Evolutionary conservation across 1,140 invertebrate genomes (phyloP), one percentile per base, ranked within the genome.

Genomic region (Drosophila dunni): DNA sequence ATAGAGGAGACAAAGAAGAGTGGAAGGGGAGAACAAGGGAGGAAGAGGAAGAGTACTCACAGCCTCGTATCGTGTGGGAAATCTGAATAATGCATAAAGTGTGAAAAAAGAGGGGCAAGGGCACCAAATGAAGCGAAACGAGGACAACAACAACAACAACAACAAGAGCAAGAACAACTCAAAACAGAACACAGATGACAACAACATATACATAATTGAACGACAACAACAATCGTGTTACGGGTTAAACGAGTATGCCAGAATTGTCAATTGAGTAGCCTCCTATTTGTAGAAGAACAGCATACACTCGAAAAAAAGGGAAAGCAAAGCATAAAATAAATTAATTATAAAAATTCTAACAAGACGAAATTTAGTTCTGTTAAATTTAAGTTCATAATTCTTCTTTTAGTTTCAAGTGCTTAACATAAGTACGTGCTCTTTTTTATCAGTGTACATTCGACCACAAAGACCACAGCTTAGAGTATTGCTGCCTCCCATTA

Each of bases 41-140:
- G 17, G 17, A 2, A 20, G 17, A 20, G 17, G 17, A 29, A 29
- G 24, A 38, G 33, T 11, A 50, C 20, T 15, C 24, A 56, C 51
- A 24, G 48, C 15, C 15, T 34, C 40, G 13, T 48, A 56, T 68
- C 79, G 84, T 88, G 82, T 88, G 84, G 80, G 84, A 88, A 89
- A 89, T 83, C 84, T 88, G 83, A 88, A 88, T 88, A 88, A 88
- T 88, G 83, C 84, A 89, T 89, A 67, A 89, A 89, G 83, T 88
- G 83, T 83, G 80, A 89, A 86, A 29, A 29, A 29, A 29, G 24
- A 82, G 83, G 79, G 76, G 83, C 83, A 78, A 81, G 81, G 81
- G 81, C 78, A 85, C 80, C 85, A 85, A 85, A 78, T 79, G 81
- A 76, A 76, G 77, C 77, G 67, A 46, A 62, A 51, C 60, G 48